Evolutionary conservation across 1,140 invertebrate genomes (phyloP), one percentile per base, ranked within the genome.

Genomic region (Drosophila azteca): DNA sequence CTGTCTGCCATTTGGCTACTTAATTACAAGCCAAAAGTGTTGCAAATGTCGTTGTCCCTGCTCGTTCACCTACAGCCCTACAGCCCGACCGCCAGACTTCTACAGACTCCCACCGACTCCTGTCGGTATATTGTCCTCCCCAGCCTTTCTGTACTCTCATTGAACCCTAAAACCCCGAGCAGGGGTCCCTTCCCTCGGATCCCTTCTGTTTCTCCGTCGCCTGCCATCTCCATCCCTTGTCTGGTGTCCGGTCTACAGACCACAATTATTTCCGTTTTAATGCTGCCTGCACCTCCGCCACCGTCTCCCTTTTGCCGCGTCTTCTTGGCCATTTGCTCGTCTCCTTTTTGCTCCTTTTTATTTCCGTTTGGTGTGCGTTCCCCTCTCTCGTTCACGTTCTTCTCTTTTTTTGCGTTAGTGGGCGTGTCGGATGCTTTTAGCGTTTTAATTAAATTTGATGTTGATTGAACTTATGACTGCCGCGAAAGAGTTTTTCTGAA

Each of bases 401-500:
- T 35, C 39, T 44, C 17, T 59, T 68, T 51, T 31, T 68, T 85
- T 81, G 64, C 77, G 64, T 75, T 79, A 50, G 72, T 17, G 80
- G 71, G 66, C 59, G 63, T 78, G 61, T 65, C 50, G 63, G 64
- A 85, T 87, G 83, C 83, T 87, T 83, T 88, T 83, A 88, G 79
- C 84, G 77, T 87, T 82, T 83, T 88, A 88, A 88, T 88, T 88
- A 88, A 88, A 88, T 88, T 83, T 88, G 72, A 88, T 88, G 83
- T 73, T 88, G 79, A 88, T 88, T 88, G 79, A 88, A 83, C 83
- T 83, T 88, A 88, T 88, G 76, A 88, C 83, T 88, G 77, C 50
- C 53, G 48, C 68, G 46, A 71, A 69, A 69, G 68, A 70, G 66
- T 59, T 73, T 54, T 73, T 20, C 49, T 41, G 65, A 69, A 73